Percentiles rank a stretch among this genome's conserved stretches.
These are phyloP conservation scores for Arctopsyche grandis DNA, from an alignment of 1,140 invertebrate genomes.

Conservation along the genomic window DNA sequence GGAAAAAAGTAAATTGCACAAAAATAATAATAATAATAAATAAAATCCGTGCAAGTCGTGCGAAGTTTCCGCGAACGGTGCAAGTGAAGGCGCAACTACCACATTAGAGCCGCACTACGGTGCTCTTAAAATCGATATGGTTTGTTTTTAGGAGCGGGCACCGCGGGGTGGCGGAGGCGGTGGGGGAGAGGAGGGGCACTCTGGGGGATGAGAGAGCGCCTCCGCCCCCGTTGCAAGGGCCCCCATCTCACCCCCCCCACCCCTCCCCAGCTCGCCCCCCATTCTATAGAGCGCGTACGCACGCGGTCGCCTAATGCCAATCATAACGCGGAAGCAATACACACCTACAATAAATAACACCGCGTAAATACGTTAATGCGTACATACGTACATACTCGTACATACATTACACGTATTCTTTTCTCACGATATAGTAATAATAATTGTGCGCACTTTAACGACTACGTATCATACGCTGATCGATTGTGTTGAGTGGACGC, in stretches of 20 bases:
- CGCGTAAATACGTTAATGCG: not conserved
- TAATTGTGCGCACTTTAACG: too few relatives aligned
- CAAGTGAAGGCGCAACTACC: conserved; percentile 55
- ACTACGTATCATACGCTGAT: too few relatives aligned
- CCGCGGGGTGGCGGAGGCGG: conserved; percentile 35
- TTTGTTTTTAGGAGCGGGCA: conserved; percentile 53
- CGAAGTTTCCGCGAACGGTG: conserved; percentile 45
- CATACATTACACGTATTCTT: not conserved
- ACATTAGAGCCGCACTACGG: conserved; percentile 54
- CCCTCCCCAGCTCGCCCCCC: conserved; percentile 44
- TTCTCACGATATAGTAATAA: not conserved
- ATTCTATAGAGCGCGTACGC: conserved; percentile 38
- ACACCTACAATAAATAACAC: not conserved
- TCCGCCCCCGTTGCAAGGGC: conserved; percentile 13
- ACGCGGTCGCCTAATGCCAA: conserved; percentile 46
- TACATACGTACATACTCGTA: not conserved
- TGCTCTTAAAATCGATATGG: conserved; percentile 55
- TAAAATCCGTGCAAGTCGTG: conserved; percentile 43
- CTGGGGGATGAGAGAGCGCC: not conserved
- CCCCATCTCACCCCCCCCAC: conserved; percentile 25
- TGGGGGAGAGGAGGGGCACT: conserved; percentile 21
- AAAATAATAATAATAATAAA: conserved; percentile 8
- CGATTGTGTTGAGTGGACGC: too few relatives aligned
- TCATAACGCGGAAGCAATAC: conserved; percentile 39
- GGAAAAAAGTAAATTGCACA: too few relatives aligned